Conservation (phyloP, 2,113 vertebrate species). For the Garra rufa region DNA sequence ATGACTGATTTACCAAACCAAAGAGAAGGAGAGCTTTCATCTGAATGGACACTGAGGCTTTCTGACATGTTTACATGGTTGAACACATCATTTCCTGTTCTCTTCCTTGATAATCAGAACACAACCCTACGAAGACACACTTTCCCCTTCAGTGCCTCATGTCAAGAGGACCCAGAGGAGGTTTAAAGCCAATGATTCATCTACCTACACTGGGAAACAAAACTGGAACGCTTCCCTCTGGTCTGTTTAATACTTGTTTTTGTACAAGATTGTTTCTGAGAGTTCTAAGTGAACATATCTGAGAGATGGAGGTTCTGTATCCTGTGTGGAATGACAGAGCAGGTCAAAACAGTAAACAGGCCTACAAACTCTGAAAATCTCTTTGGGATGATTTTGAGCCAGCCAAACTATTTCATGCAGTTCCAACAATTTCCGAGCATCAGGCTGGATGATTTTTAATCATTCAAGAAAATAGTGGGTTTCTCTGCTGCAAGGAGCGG, state of each 20-base stretch:
- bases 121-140: neutral
- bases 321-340: neutral
- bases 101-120: constrained; percentile 21
- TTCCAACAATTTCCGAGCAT: neutral
- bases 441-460: neutral
- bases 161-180: constrained; percentile 24
- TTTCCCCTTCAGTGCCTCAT: constrained; percentile 2
- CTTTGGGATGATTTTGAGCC: neutral
- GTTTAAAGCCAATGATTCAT: constrained; percentile 22
- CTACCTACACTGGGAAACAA: neutral
- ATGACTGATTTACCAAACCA: constrained; percentile 27
- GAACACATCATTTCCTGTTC: constrained; percentile 45
- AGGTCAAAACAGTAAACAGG: neutral
- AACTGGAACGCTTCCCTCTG: neutral
- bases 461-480: neutral
- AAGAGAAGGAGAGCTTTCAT: constrained; percentile 18
- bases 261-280: neutral
- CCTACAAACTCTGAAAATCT: neutral
- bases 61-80: constrained; percentile 31
- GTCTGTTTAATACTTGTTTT: constrained; percentile 25
- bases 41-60: neutral
- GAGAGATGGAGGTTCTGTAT: neutral
- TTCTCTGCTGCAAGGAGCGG: neutral
- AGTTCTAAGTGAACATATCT: neutral
- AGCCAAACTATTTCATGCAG: neutral